Evolutionary conservation across 2,888 invertebrate genomes (phyloP), one percentile per base, ranked within the genome.

Genomic region (Yponomeuta evonymella): DNA sequence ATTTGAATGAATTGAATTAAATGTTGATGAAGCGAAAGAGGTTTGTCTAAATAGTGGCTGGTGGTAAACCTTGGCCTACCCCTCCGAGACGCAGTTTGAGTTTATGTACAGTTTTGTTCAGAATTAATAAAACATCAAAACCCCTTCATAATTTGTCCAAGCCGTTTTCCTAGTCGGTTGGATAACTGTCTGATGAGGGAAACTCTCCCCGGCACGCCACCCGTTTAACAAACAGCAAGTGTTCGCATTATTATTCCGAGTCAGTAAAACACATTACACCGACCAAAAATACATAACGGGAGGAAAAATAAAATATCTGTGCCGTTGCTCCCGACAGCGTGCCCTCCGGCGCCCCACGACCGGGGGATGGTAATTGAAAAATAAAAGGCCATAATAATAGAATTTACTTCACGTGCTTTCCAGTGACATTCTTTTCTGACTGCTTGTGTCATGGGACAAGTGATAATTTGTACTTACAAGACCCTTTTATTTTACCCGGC

Each of bases 381-480:
- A 91, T 92, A 92, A 91, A 91, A 91, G 89, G 83, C 88, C 87
- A 88, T 89, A 88, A 91, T 92, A 91, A 92, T 91, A 90, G 90
- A 92, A 91, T 91, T 90, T 89, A 89, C 90, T 87, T 89, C 89
- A 89, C 89, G 86, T 88, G 88, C 86, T 87, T 85, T 85, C 87
- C 86, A 90, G 87, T 88, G 88, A 90, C 84, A 89, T 88, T 89
- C 84, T 89, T 86, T 86, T 83, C 83, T 84, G 87, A 80, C 88
- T 90, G 90, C 83, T 88, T 86, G 85, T 90, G 91, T 84, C 90
- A 90, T 87, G 84, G 84, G 84, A 84, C 78, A 71, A 72, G 72
- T 73, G 78, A 79, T 80, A 82, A 81, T 81, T 78, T 71, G 72
- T 62, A 75, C 75, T 71, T 74, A 74, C 76, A 68, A 73, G 77